These are phyloP conservation scores for Desmodus rotundus DNA, from an alignment of 2,113 vertebrate species.

Conservation along the genomic window DNA sequence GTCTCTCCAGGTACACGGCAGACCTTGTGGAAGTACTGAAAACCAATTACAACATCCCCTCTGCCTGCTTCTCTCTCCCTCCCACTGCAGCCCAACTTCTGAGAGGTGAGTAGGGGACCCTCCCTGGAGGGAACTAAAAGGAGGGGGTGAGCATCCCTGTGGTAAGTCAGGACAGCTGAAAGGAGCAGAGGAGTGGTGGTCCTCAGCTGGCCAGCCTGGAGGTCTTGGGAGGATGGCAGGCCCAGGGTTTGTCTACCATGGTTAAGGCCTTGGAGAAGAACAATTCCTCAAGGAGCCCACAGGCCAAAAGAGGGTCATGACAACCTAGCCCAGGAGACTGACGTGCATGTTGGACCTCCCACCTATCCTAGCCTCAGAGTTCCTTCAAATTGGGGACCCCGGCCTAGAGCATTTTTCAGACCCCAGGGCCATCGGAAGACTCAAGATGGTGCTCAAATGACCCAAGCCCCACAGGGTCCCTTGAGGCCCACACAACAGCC, in stretches of 20 bases:
- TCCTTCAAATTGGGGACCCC: neutral
- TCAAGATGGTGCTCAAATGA: neutral
- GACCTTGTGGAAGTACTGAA: slow-evolving; percentile 77
- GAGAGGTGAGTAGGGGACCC: slow-evolving; percentile 71
- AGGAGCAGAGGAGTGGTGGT: neutral
- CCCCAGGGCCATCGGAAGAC: neutral
- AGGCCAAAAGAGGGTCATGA: neutral
- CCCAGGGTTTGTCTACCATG: neutral
- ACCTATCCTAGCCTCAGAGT: neutral
- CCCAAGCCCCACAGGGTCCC: neutral
- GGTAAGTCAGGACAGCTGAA: neutral
- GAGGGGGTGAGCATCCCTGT: neutral
- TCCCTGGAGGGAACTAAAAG: neutral
- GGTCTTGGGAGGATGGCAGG: neutral
- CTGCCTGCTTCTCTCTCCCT: slow-evolving; percentile 78
- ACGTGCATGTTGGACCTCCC: neutral
- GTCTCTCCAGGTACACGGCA: slow-evolving; percentile 73
- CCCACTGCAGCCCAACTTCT: slow-evolving; percentile 78
- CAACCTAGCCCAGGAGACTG: neutral
- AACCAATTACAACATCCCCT: slow-evolving; percentile 76
- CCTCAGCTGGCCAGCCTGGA: neutral
- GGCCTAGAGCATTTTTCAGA: neutral
- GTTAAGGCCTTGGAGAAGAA: neutral
- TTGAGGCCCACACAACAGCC: neutral
- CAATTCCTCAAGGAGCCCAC: neutral